Base-by-base conservation (phyloP, 2,797 vertebrate species). In the Leptatherina wallacei region DNA sequence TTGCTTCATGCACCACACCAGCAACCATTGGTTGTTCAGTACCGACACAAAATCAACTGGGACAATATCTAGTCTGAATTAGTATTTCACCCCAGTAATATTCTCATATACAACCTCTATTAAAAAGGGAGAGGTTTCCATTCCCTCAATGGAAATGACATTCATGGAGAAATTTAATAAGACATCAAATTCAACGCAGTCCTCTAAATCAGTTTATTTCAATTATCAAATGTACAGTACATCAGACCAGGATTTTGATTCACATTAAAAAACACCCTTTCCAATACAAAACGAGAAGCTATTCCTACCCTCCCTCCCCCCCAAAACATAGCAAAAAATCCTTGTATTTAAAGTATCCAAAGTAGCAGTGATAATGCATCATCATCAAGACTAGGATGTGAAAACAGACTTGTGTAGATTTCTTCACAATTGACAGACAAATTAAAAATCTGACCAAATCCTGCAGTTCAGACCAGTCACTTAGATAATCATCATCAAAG, bases 171-270 rank as follows among this genome's bases (percentile, higher is more conserved):
- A 32, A 32, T 6, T 32, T 32, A 32, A n/a, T 8, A 49, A n/a
- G 4, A 22, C 30, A 20, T 24, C 7, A 27, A 6, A 35, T 16
- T 22, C 16, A 20, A n/a, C 20, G 24, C 0, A 40, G 5, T 51
- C 13, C 10, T 63, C 29, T 90, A 86, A 58, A 83, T 88, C 82
- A 90, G 88, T 91, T 91, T 61, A 77, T 84, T 94, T 92, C 83
- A 90, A 88, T 88, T 85, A 90, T 85, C 82, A 92, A 93, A 94
- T 93, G 87, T 94, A 94, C 93, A 94, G 89, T 80, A 85, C 85
- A 83, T 88, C 69, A 61, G 35, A 16, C 81, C 66, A 83, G 82
- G 74, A 68, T 85, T 85, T 55, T 73, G 54, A 85, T 89, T 92
- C 85, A 93, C 90, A 91, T 90, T 81, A 80, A 75, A 79, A 73